Base-by-base conservation (phyloP, 2,797 vertebrate genomes). In the Leontopithecus rosalia region DNA sequence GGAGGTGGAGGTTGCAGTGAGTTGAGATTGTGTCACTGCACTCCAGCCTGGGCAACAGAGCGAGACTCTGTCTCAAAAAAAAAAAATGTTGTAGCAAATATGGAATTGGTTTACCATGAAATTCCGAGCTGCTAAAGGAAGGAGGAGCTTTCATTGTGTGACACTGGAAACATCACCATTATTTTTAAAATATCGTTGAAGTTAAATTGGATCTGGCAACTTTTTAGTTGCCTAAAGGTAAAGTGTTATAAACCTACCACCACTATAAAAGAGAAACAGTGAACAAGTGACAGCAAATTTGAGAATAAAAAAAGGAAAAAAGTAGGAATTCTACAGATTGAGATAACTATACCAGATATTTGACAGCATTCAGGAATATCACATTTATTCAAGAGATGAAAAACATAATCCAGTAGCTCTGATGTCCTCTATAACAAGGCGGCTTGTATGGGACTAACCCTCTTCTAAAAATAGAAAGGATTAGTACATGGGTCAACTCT, bases 1-100 rank as follows among this genome's bases (percentile, higher is more conserved):
- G 33, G 33, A 67, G 61, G 33, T 1, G 1, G 61, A 67, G 15
- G 15, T 67, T 67, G 33, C 61, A 67, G 7, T 67, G 61, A 67
- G 15, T 33, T 0, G 33, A 67, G 33, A 67, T n/a, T 17, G 3
- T 1, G 0, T 33, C 33, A n/a, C 7, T n/a, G 15, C 61, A 67
- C 30, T 67, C 15, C 33, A 67, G 33, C 61, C 61, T 67, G 61
- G 61, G 15, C 1, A 4, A 19, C 15, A 64, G 15, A 67, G 57
- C 4, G 2, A 58, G 15, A 67, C 14, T 2, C 61, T 33, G 7
- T 67, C 61, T 64, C 61, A 64, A 33, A n/a, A 64, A 7, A 7
- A 33, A 0, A 64, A 57, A 24, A 57, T 77, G 14, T 48, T 80
- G 28, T 57, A 73, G 33, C 7, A 55, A 61, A n/a, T 17, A 41